A percentile compares a stretch with the other conserved stretches of the same genome.
Conservation (phyloP, 2,797 vertebrate genomes). For the Oophaga sylvatica region DNA sequence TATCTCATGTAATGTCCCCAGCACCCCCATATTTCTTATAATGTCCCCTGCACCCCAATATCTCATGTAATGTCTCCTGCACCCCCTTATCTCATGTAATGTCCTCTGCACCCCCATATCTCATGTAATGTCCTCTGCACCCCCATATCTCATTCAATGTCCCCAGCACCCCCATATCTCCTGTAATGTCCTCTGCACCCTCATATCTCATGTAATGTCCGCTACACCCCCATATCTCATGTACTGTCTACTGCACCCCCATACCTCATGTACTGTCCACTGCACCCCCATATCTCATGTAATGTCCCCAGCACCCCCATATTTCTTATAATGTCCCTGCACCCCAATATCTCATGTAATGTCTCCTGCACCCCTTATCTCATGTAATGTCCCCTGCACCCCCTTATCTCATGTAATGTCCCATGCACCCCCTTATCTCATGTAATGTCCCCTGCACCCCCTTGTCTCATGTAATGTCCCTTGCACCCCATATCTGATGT, state of each 20-base stretch:
- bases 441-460: background rate
- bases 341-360: background rate
- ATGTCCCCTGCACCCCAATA: no score
- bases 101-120: background rate
- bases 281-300: background rate
- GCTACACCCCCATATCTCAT: background rate
- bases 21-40: background rate
- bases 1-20: no score
- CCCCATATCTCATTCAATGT: background rate
- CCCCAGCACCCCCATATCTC: background rate
- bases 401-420: no score
- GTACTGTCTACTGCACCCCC: background rate
- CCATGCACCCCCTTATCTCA: background rate
- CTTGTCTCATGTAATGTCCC: background rate
- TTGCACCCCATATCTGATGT: background rate
- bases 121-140: background rate
- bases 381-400: background rate
- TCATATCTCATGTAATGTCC: background rate
- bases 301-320: background rate
- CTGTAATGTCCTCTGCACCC: no score
- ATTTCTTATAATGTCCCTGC: background rate
- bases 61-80: background rate
- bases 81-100: background rate
- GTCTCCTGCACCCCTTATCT: background rate
- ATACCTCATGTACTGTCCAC: background rate